Percentiles rank a stretch among this genome's conserved stretches.
Evolutionary conservation across 1,140 invertebrate genomes (phyloP).

Genomic region (Drosophila athabasca): DNA sequence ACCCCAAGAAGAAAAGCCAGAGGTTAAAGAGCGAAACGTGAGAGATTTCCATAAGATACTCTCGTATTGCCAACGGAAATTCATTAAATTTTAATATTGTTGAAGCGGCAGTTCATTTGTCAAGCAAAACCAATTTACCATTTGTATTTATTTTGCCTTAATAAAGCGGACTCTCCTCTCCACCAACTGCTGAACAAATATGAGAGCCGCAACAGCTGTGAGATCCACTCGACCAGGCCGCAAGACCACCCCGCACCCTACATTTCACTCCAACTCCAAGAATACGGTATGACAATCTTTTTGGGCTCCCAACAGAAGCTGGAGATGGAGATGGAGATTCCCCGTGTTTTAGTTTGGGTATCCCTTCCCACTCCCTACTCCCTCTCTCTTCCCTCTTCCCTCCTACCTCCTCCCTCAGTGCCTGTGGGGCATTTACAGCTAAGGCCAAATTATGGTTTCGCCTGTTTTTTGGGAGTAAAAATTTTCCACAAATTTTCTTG

Average conservation of each 20-base stretch:
- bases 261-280: neutral
- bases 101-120: constrained; percentile 47
- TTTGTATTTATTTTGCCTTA: constrained; percentile 79
- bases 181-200: constrained; percentile 74
- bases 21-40: constrained; percentile 7
- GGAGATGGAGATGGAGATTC: constrained; percentile 1
- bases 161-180: constrained; percentile 49
- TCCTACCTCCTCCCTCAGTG: neutral
- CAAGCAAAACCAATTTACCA: constrained; percentile 67
- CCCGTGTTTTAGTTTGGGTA: constrained; percentile 26
- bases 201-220: constrained; percentile 68
- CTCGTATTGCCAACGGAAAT: constrained; percentile 7
- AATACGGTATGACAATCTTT: constrained; percentile 18
- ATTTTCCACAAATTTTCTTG: constrained; percentile 26
- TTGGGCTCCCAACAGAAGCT: constrained; percentile 1
- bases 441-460: constrained; percentile 65
- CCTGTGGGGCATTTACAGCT: constrained; percentile 65
- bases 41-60: constrained; percentile 4
- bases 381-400: too few species aligned
- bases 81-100: constrained; percentile 40
- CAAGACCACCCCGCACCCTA: neutral
- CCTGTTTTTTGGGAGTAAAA: constrained; percentile 34
- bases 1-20: neutral
- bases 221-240: neutral
- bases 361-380: too few species aligned